Evolutionary conservation across 2,888 invertebrate genomes (phyloP).

Genomic region (Papilio elwesi): DNA sequence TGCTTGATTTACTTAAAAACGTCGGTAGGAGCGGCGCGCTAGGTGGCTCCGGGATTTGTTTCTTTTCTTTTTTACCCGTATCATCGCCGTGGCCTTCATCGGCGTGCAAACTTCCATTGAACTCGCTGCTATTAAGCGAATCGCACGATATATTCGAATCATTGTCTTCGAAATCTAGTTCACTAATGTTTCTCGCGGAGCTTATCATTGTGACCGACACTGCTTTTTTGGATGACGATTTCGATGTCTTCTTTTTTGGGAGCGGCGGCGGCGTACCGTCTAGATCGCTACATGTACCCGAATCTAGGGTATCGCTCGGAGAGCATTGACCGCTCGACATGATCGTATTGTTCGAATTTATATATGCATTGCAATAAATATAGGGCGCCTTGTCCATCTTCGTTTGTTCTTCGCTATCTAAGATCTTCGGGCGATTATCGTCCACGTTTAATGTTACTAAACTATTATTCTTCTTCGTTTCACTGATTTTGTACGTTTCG

Average conservation of each 20-base stretch:
- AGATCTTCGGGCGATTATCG: constrained; percentile 73
- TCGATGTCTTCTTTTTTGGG: constrained; percentile 86
- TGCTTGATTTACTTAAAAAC: constrained; percentile 62
- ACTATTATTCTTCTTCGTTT: constrained; percentile 78
- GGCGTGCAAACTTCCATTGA: constrained; percentile 81
- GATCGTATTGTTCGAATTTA: constrained; percentile 80
- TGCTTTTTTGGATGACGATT: constrained; percentile 76
- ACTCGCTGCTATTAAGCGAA: constrained; percentile 90
- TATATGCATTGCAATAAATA: constrained; percentile 86
- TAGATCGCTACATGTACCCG: constrained; percentile 93
- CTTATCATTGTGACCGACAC: constrained; percentile 84
- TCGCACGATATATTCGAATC: constrained; percentile 92
- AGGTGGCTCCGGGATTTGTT: constrained; percentile 62
- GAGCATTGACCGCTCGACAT: constrained; percentile 93
- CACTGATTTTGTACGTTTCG: constrained; percentile 70
- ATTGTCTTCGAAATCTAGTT: constrained; percentile 88
- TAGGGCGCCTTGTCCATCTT: constrained; percentile 79
- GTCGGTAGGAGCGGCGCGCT: constrained; percentile 64
- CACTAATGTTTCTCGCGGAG: constrained; percentile 84
- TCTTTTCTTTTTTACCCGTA: constrained; percentile 71
- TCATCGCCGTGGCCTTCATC: constrained; percentile 79
- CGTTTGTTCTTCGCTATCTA: constrained; percentile 78
- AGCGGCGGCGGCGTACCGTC: constrained; percentile 89
- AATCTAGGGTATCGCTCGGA: constrained; percentile 92
- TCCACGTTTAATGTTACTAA: constrained; percentile 86